Base-by-base conservation (phyloP, 30 jellyfish, hydroid and myxozoan genomes). In the Rhopilema esculentum region DNA sequence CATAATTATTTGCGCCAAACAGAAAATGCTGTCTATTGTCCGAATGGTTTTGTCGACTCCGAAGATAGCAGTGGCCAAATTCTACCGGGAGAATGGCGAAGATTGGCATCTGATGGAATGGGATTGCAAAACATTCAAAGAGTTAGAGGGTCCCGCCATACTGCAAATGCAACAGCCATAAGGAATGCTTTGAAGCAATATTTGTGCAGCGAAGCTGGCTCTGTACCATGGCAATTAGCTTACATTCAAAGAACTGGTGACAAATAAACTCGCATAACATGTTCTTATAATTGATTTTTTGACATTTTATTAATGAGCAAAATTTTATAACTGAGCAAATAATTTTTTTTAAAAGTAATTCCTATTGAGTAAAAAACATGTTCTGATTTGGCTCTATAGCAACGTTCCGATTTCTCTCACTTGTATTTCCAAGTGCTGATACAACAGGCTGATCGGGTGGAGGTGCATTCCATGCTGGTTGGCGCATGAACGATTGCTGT, bases 31-130 rank as follows among this genome's bases (percentile, higher is more conserved):
- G 16, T 65, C 21, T 90, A 90, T 67, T 73, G 82, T 27, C 91
- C 94, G 17, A 25, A 82, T 30, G 94, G 97, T 1, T 75, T 90
- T 77, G 57, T 82, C 17, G 97, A 90, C 68, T 57, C 87, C 2
- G 97, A 90, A 83, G 87, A 80, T 29, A 48, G 86, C 52, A 33
- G 21, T 69, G 97, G 93, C 16, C 79, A 70, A 30, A 75, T 66
- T 24, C 15, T 73, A 15, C 80, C 50, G 48, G 77, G 87, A 21
- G 93, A 88, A 19, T 69, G 88, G 85, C 49, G 87, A 16, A 49
- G 62, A 0, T 70, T 81, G 65, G 91, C 32, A 23, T 51, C 83
- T 65, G 74, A n/a, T 49, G 86, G 18, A 20, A 49, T 24, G 28
- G 19, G 49, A 17, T 29, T 77, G 53, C 77, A 77, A 77, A 27